phyloP scores from a whole-genome alignment of 2,113 vertebrate genomes.

The Sebastes schlegelii region DNA sequence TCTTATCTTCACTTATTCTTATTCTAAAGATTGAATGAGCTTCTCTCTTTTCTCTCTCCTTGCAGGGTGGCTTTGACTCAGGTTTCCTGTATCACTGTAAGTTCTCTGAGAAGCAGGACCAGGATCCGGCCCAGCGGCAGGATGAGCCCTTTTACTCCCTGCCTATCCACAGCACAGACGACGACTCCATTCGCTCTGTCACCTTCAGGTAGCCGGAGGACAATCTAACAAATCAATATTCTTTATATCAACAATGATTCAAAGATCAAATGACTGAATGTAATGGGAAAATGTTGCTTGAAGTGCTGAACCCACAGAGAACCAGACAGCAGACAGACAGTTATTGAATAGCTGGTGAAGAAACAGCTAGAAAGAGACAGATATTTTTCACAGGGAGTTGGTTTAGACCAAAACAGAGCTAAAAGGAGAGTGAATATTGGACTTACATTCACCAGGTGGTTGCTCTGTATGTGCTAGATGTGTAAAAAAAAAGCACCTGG shows the following conservation, averaged over 20 bases:
- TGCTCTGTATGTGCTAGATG: neutral
- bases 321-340: neutral
- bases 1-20: neutral
- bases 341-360: neutral
- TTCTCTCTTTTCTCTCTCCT: slow-evolving; percentile 14
- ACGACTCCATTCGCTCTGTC: slow-evolving; percentile 86
- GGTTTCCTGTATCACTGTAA: slow-evolving; percentile 94
- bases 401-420: neutral
- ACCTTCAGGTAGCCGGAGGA: slow-evolving; percentile 86
- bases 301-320: neutral
- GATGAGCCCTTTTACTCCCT: slow-evolving; percentile 90
- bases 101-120: slow-evolving; percentile 83
- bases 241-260: neutral
- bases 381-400: neutral
- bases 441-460: neutral
- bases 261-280: neutral
- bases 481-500: neutral
- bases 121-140: slow-evolving; percentile 67
- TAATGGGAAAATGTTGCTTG: neutral
- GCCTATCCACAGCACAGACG: slow-evolving; percentile 77
- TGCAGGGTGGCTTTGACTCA: slow-evolving; percentile 91
- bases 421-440: neutral
- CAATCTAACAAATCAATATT: neutral
- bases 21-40: neutral
- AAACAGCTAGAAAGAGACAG: neutral